These are phyloP conservation scores for Hypothenemus hampei DNA, from an alignment of 1,140 invertebrate genomes.

Conservation along the genomic window DNA sequence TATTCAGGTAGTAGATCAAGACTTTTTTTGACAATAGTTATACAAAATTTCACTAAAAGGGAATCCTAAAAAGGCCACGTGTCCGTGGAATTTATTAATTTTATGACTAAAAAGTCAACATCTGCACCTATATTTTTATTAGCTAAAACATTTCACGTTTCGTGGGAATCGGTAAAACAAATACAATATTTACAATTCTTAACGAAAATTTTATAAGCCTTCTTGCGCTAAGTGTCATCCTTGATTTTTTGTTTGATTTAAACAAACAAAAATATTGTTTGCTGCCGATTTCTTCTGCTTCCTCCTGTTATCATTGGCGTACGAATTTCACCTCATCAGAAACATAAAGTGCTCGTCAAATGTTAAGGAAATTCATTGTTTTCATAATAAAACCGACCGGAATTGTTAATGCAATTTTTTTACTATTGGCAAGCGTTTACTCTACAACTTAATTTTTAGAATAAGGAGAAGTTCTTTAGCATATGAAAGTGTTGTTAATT, in stretches of 20 bases:
- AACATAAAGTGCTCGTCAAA: too few relatives aligned
- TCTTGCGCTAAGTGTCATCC: constrained; percentile 21
- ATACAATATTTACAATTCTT: constrained; percentile 21
- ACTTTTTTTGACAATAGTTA: too few relatives aligned
- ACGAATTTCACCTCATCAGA: too few relatives aligned
- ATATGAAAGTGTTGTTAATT: too few relatives aligned
- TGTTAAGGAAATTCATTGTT: too few relatives aligned
- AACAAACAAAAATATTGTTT: constrained; percentile 2
- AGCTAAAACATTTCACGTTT: constrained; percentile 20
- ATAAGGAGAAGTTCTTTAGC: too few relatives aligned
- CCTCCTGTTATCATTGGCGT: constrained; percentile 2
- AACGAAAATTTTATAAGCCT: constrained; percentile 22
- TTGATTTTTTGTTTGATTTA: constrained; percentile 20
- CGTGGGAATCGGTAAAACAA: constrained; percentile 20
- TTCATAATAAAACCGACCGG: too few relatives aligned
- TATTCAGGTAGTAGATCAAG: too few relatives aligned
- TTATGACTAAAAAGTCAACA: constrained; percentile 24
- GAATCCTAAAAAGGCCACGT: constrained; percentile 13
- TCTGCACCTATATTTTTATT: constrained; percentile 25
- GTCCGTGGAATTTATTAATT: constrained; percentile 12
- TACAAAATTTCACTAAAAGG: too few relatives aligned
- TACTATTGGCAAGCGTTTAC: too few relatives aligned
- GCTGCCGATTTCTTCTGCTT: constrained; percentile 13
- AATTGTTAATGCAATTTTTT: too few relatives aligned
- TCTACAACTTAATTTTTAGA: too few relatives aligned